Evolutionary conservation across 2,797 vertebrate species (phyloP).

Genomic region (Cryptoprocta ferox): DNA sequence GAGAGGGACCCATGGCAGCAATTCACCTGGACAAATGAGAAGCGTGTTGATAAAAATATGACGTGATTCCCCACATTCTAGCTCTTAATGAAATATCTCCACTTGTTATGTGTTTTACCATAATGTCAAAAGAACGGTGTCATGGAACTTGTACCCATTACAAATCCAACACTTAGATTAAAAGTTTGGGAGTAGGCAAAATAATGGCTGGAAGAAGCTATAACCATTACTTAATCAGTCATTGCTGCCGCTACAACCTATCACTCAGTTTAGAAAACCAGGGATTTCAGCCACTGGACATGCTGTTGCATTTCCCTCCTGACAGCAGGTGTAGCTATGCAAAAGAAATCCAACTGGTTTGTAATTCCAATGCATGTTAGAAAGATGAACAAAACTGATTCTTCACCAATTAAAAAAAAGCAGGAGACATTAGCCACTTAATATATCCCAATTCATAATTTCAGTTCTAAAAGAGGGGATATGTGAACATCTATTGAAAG

Average conservation of each 20-base stretch:
- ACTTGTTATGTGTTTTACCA: neutral
- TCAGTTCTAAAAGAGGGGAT: neutral
- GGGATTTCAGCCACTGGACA: neutral
- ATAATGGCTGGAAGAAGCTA: neutral
- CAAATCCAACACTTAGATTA: neutral
- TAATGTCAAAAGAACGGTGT: neutral
- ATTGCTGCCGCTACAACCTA: neutral
- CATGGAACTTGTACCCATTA: neutral
- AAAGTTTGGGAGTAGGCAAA: neutral
- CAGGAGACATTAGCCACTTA: neutral
- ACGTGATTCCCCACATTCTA: neutral
- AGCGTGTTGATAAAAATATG: neutral
- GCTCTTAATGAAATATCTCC: neutral
- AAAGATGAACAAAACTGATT: slow-evolving; percentile 14
- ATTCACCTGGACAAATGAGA: neutral
- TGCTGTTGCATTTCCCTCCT: neutral
- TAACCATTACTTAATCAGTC: neutral
- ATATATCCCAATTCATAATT: neutral
- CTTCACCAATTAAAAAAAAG: neutral
- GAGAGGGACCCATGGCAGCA: neutral
- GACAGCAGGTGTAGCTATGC: neutral
- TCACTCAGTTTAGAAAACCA: neutral
- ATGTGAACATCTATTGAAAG: neutral
- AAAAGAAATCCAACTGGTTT: neutral
- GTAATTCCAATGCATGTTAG: neutral